Evolutionary conservation across 2,113 vertebrate genomes (phyloP), one percentile per base, ranked within the genome.

Genomic region (Gadus chalcogrammus): DNA sequence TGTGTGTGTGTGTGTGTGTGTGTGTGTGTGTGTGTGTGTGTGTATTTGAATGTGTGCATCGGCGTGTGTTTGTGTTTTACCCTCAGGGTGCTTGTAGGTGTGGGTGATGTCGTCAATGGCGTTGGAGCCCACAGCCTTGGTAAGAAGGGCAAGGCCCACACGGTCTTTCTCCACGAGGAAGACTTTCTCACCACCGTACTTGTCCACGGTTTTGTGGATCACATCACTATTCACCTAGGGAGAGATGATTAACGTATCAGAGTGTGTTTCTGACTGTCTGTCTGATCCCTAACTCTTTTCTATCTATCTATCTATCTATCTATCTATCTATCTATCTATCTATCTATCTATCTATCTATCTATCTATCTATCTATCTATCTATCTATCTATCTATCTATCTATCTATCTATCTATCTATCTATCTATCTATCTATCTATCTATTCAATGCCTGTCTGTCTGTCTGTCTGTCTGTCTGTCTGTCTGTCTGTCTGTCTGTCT

Each of bases 211-310:
- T 9, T 84, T 64, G 76, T 76, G 94, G 61, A 95, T 42, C 20
- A 96, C 42, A 65, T 96, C 93, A 56, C 95, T 92, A 89, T 97
- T 98, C 64, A 97, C 93, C 97, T 99, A 74, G 3, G 42, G 52
- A 1, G 64, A 89, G 73, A 58, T 11, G 42, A 61, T 18, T 1
- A 15, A 28, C 52, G n/a, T 7, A 31, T 5, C 9, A 4, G 31
- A 35, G 42, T 48, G 9, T 48, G 42, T 48, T 2, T 48, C 8
- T 48, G 42, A 11, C 42, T 48, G 42, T 48, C 42, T 48, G 8
- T 48, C 42, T 13, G 12, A 35, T 35, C 31, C 31, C 31, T 35
- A 35, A 2, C 11, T 9, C 9, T 48, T 48, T 9, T 48, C 42
- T 48, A 13, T 12, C 42, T 9, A 13, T 48, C 5, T 27, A 60